Conservation (phyloP, 2,113 vertebrate species). For the Gallinago jamesoni region DNA sequence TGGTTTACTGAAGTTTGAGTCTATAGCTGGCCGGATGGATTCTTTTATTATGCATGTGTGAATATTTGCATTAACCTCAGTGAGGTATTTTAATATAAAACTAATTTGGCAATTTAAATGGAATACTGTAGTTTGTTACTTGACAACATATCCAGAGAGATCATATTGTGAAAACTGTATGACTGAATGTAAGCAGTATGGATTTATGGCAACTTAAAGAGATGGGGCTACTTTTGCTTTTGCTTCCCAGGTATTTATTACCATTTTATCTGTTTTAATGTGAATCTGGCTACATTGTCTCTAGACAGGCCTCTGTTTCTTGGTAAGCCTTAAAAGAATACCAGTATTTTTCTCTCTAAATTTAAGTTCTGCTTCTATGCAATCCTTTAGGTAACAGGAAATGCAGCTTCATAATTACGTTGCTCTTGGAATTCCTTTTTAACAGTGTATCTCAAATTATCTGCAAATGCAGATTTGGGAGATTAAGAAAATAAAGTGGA, state of each 20-base stretch:
- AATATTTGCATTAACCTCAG: neutral
- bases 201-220: neutral
- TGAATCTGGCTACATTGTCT: neutral
- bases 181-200: neutral
- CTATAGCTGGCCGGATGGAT: neutral
- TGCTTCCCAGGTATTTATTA: neutral
- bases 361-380: neutral
- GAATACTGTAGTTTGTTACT: neutral
- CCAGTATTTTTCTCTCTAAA: neutral
- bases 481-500: neutral
- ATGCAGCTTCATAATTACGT: neutral
- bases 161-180: neutral
- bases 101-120: neutral
- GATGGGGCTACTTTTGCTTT: neutral
- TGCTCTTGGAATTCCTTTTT: neutral
- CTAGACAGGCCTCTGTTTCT: neutral
- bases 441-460: neutral
- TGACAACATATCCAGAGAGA: neutral
- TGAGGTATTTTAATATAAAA: neutral
- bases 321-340: neutral
- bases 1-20: neutral
- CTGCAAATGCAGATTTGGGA: neutral
- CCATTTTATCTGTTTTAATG: neutral
- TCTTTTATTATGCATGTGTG: rapidly evolving
- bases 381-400: neutral